phyloP scores from a whole-genome alignment of 2,113 vertebrate species.

The Phylloscopus trochilus region DNA sequence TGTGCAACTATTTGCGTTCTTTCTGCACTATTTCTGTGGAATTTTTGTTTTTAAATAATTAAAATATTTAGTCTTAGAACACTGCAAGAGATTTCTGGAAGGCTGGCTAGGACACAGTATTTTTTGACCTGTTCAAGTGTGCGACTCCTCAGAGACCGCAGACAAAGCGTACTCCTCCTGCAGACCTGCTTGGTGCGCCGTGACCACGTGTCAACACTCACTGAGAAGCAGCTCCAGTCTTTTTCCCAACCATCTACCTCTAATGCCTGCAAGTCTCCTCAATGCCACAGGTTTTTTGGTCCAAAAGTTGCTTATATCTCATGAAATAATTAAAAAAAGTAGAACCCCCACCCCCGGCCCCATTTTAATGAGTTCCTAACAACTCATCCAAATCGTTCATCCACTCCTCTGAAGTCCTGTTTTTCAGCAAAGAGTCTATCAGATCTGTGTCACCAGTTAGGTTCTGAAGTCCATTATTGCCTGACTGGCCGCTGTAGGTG shows the following conservation, averaged over 20 bases:
- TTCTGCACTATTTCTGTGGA: conserved; percentile 37
- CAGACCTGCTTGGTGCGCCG: conserved; percentile 25
- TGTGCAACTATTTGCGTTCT: conserved; percentile 52
- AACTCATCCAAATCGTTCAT: conserved; percentile 95
- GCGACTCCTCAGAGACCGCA: background rate
- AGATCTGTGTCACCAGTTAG: conserved; percentile 89
- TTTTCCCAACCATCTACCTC: conserved; percentile 46
- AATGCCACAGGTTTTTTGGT: conserved; percentile 77
- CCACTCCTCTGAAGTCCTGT: conserved; percentile 95
- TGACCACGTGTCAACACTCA: background rate
- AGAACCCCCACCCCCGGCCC: background rate
- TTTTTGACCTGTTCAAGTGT: conserved; percentile 36
- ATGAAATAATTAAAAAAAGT: conserved; percentile 61
- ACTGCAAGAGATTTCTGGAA: conserved; percentile 55
- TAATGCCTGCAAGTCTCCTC: conserved; percentile 61
- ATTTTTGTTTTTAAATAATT: conserved; percentile 49
- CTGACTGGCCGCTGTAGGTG: conserved; percentile 80
- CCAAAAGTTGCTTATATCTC: conserved; percentile 69
- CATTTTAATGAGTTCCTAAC: conserved; percentile 84
- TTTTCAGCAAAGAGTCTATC: conserved; percentile 93
- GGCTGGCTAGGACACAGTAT: conserved; percentile 10
- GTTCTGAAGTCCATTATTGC: conserved; percentile 72
- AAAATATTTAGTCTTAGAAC: conserved; percentile 27
- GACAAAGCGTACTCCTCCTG: background rate
- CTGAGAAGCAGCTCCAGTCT: conserved; percentile 57